Evolutionary conservation across 2,113 vertebrate genomes (phyloP).

Genomic region (Apteryx mantelli): DNA sequence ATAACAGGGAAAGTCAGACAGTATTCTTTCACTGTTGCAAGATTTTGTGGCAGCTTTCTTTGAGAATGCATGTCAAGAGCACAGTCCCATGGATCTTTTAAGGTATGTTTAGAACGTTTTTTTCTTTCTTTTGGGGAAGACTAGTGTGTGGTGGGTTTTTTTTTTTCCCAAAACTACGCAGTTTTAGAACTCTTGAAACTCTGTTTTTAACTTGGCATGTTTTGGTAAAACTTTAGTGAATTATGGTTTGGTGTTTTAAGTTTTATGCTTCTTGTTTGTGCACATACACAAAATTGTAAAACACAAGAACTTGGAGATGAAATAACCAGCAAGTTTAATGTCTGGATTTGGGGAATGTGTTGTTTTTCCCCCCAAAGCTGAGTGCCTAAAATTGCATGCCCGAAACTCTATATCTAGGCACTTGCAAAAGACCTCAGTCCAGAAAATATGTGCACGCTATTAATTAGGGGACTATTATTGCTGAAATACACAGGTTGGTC

Average conservation of each 20-base stretch:
- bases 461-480: not conserved
- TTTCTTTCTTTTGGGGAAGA: not conserved
- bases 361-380: not conserved
- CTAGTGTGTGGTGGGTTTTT: not conserved
- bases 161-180: not conserved
- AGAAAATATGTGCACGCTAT: not conserved
- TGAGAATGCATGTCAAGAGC: constrained; percentile 79
- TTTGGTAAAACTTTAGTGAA: not conserved
- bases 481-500: not conserved
- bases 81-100: constrained; percentile 83
- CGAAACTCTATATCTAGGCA: not conserved
- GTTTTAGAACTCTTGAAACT: not conserved
- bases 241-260: not conserved
- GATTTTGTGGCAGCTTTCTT: constrained; percentile 89
- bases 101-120: constrained; percentile 73
- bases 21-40: constrained; percentile 83
- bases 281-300: not conserved
- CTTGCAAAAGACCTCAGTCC: not conserved
- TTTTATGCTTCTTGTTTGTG: not conserved
- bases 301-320: not conserved
- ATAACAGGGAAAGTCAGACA: constrained; percentile 81
- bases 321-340: not conserved
- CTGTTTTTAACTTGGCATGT: not conserved
- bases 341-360: not conserved
- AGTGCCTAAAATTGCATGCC: not conserved